A percentile compares a stretch with the other conserved stretches of the same genome.
Conservation (phyloP, 2,797 vertebrate species). For the Rhinophrynus dorsalis region DNA sequence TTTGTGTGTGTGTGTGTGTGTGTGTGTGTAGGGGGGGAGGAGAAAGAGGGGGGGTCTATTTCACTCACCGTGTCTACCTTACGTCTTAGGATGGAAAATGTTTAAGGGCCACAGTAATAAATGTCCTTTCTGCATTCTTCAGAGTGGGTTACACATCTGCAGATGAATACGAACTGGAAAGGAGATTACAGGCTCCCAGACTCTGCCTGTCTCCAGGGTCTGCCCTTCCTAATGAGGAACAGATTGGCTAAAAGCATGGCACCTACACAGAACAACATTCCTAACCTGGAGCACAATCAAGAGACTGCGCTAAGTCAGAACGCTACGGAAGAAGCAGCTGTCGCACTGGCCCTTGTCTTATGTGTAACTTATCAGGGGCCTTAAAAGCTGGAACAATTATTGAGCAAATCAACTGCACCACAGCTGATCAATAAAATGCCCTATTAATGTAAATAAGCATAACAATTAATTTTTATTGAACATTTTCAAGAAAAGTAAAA, state of each 20-base stretch:
- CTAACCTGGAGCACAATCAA: background rate
- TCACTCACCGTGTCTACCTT: constrained; percentile 9
- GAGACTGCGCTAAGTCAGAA: background rate
- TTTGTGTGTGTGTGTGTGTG: background rate
- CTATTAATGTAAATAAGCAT: no score
- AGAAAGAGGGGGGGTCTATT: background rate
- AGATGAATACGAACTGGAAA: constrained; percentile 63
- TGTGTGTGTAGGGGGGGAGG: background rate
- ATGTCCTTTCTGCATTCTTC: constrained; percentile 54
- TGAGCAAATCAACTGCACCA: no score
- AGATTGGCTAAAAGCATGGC: constrained; percentile 51
- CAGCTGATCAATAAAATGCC: no score
- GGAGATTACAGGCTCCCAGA: constrained; percentile 59
- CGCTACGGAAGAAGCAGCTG: background rate
- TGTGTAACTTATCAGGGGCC: background rate
- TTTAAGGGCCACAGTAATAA: constrained; percentile 47
- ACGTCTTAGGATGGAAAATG: constrained; percentile 42
- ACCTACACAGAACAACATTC: constrained; percentile 2
- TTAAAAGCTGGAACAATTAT: no score
- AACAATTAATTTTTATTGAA: no score
- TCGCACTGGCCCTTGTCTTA: background rate
- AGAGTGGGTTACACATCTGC: constrained; percentile 61
- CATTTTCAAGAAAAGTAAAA: no score
- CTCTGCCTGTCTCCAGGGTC: constrained; percentile 55
- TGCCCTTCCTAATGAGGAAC: constrained; percentile 63